Percentiles rank a stretch among this genome's conserved stretches.
Evolutionary conservation across 2,797 vertebrate species (phyloP).

Genomic region (Sandelia bainsii): DNA sequence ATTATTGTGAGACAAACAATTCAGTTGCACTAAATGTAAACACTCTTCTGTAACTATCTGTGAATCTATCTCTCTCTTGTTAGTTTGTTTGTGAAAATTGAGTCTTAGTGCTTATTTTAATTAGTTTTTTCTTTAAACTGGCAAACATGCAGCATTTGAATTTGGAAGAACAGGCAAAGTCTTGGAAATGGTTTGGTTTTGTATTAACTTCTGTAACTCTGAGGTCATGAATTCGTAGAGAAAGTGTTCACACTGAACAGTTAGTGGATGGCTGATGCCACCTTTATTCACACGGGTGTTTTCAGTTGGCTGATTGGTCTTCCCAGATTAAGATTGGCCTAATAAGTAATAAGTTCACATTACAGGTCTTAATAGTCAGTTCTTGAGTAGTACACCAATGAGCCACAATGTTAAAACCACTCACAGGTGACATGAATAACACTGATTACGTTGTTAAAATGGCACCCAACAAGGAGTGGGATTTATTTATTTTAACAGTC

Average conservation of each 20-base stretch:
- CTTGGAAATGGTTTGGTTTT: neutral
- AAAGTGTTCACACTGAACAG: neutral
- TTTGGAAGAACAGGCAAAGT: neutral
- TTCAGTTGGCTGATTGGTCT: neutral
- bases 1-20: neutral
- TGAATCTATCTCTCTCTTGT: neutral
- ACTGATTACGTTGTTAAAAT: no score
- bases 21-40: no score
- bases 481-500: no score
- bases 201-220: neutral
- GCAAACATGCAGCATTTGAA: neutral
- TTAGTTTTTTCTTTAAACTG: neutral
- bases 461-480: no score
- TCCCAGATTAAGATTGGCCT: neutral
- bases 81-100: neutral
- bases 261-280: no score
- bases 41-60: no score
- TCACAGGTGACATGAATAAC: no score
- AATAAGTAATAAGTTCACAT: no score
- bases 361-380: no score
- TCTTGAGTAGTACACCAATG: no score
- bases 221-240: neutral
- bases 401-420: no score
- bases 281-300: neutral
- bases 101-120: neutral